Conservation (phyloP, 2,797 vertebrate species). For the Pipistrellus kuhlii region DNA sequence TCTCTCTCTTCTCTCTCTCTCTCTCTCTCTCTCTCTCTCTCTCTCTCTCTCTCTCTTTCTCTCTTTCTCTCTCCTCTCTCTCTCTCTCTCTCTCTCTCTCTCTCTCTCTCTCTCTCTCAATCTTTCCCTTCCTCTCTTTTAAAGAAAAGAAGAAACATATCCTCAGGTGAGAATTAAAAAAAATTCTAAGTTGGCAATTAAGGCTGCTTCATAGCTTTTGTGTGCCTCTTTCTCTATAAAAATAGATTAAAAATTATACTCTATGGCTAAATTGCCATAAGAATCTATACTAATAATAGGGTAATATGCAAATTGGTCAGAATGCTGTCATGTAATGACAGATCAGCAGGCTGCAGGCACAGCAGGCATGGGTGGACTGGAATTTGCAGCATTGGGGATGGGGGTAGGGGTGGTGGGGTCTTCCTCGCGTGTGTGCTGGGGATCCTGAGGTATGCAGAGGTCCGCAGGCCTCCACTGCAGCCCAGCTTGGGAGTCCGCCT, state of each 20-base stretch:
- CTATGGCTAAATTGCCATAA: slow-evolving; percentile 28
- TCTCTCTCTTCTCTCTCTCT: too few relatives aligned
- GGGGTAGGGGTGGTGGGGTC: too few relatives aligned
- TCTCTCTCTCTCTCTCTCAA: not conserved
- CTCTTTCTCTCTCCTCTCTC: not conserved
- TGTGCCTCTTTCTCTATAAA: not conserved
- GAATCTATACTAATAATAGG: not conserved
- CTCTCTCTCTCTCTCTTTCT: not conserved
- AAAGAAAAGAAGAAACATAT: not conserved
- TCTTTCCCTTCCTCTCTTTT: not conserved
- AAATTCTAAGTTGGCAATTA: not conserved
- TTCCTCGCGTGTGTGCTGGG: too few relatives aligned
- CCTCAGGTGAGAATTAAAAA: not conserved
- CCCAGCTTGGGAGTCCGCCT: too few relatives aligned
- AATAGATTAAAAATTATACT: not conserved
- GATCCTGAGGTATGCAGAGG: too few relatives aligned
- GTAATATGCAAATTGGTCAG: too few relatives aligned
- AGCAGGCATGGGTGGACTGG: too few relatives aligned
- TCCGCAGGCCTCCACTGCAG: accelerated
- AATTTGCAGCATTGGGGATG: too few relatives aligned
- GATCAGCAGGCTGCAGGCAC: too few relatives aligned
- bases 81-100: too few relatives aligned
- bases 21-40: too few relatives aligned
- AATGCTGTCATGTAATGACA: too few relatives aligned
- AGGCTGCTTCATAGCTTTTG: not conserved